Percentiles rank a stretch among this genome's conserved stretches.
Evolutionary conservation across 2,113 vertebrate genomes (phyloP).

Genomic region (Zapornia atra): DNA sequence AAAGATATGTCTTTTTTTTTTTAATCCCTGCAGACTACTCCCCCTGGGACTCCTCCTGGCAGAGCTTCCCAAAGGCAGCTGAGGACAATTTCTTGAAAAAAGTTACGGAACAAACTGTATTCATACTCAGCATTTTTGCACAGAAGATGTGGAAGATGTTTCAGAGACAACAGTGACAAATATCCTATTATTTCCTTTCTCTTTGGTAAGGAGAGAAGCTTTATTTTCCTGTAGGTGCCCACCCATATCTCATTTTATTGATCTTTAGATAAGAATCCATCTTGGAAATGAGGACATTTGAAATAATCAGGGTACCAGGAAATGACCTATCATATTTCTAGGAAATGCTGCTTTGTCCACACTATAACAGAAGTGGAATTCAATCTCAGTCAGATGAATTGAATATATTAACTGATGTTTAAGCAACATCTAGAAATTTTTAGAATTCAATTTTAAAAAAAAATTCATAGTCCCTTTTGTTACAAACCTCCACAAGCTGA

Average conservation of each 20-base stretch:
- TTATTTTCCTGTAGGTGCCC: background rate
- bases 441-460: background rate
- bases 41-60: background rate
- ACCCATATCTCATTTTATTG: background rate
- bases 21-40: background rate
- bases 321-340: background rate
- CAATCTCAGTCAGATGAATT: background rate
- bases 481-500: constrained; percentile 91
- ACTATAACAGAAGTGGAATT: background rate
- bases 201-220: background rate
- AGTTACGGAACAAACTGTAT: background rate
- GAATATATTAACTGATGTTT: background rate
- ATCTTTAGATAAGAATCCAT: background rate
- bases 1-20: background rate
- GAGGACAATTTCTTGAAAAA: background rate
- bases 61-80: background rate
- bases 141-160: background rate
- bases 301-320: background rate
- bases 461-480: background rate
- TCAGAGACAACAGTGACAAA: background rate
- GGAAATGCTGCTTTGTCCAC: background rate
- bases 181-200: background rate
- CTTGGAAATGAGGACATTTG: background rate
- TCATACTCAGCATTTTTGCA: background rate
- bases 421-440: background rate